Evolutionary conservation across 2,888 invertebrate genomes (phyloP), one percentile per base, ranked within the genome.

Genomic region (Eurytoma adleriae): DNA sequence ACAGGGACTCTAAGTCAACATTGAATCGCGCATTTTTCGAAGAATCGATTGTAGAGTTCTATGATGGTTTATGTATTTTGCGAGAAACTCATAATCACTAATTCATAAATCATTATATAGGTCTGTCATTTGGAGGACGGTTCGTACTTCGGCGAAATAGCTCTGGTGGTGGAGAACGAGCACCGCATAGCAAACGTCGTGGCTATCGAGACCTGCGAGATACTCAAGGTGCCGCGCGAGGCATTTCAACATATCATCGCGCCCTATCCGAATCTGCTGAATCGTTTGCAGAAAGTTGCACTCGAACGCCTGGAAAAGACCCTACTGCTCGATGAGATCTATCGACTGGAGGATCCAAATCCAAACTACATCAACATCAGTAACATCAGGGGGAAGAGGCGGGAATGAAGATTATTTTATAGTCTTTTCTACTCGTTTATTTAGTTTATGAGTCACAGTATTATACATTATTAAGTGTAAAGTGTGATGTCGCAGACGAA

Each of bases 71-170:
- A n/a, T n/a, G n/a, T n/a, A n/a, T n/a, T n/a, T n/a, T n/a, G n/a
- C n/a, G n/a, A n/a, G n/a, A n/a, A n/a, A n/a, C n/a, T n/a, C n/a
- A 24, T 24, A 24, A 24, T 24, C 24, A 1, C 2, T 24, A 24
- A 24, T 40, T 1, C 4, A 40, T 40, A 40, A 40, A 40, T 10
- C 0, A 40, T 1, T 20, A 4, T 85, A 79, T 72, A 92, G 91
- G 85, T 92, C 3, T 91, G 91, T 77, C 92, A 92, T 84, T 86
- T 92, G 80, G 89, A 91, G 62, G 91, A 92, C 81, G 92, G 91
- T 12, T 88, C 89, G 3, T 89, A 91, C 83, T 92, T 92, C 82
- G 92, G 92, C 0, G 92, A 92, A 84, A 87, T 92, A 56, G 89
- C 91, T 0, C 81, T 92, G 61, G 85, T 92, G 13, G 89, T 91